phyloP scores from a whole-genome alignment of 1,140 invertebrate species.

The Drosophila kohkoa region DNA sequence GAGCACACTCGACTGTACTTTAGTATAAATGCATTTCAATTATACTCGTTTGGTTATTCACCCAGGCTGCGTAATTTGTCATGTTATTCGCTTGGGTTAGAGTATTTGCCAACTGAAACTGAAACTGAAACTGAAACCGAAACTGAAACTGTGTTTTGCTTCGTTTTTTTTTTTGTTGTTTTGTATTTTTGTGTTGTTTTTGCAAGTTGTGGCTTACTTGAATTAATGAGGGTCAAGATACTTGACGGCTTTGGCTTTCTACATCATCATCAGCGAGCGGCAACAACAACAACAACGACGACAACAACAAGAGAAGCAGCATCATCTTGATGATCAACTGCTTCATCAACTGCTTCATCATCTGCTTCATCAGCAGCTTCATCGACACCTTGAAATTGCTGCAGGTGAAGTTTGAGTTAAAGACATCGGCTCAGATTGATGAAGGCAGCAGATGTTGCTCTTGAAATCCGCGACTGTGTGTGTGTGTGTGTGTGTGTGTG shows the following conservation, averaged over 20 bases:
- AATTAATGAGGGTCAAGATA: slow-evolving; percentile 82
- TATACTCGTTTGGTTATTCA: not conserved
- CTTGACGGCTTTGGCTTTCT: slow-evolving; percentile 67
- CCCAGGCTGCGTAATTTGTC: not conserved
- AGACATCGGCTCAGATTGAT: slow-evolving; percentile 14
- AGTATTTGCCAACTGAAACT: slow-evolving; percentile 33
- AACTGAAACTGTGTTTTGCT: slow-evolving; percentile 45
- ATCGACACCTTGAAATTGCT: slow-evolving; percentile 52
- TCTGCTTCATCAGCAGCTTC: slow-evolving; percentile 18
- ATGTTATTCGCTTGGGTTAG: not conserved
- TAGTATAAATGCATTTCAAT: too few species aligned
- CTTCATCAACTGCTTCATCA: slow-evolving; percentile 3
- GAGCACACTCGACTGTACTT: too few species aligned
- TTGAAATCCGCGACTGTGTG: slow-evolving; percentile 15
- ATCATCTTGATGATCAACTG: slow-evolving; percentile 1
- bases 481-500: slow-evolving; percentile 6
- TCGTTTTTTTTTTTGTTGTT: slow-evolving; percentile 34
- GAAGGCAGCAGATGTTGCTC: slow-evolving; percentile 5
- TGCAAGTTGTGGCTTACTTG: slow-evolving; percentile 58
- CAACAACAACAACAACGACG: not conserved
- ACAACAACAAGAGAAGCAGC: not conserved
- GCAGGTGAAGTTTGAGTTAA: slow-evolving; percentile 34
- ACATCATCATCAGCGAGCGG: slow-evolving; percentile 15
- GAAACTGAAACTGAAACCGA: slow-evolving; percentile 42
- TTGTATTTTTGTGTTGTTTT: slow-evolving; percentile 27